These are phyloP conservation scores for Tenodera sinensis DNA, from an alignment of 2,888 invertebrate genomes.

Conservation along the genomic window DNA sequence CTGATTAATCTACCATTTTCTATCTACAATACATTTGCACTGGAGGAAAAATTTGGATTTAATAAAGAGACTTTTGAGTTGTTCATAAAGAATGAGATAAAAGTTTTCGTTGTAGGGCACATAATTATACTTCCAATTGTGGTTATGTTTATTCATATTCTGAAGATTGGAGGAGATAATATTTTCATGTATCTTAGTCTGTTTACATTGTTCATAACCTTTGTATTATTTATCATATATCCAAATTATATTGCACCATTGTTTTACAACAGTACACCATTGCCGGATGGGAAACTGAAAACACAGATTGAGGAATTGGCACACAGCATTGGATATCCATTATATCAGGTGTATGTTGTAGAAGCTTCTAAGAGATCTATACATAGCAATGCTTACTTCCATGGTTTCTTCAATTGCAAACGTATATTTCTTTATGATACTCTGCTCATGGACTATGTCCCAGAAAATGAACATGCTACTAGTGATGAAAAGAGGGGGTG, in stretches of 20 bases:
- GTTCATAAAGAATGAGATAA: constrained; percentile 87
- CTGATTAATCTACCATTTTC: constrained; percentile 75
- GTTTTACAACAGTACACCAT: constrained; percentile 94
- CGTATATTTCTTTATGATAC: constrained; percentile 97
- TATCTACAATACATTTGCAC: constrained; percentile 84
- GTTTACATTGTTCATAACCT: constrained; percentile 74
- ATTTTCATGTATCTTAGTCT: constrained; percentile 98
- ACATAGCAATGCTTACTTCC: constrained; percentile 98
- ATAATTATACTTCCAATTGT: constrained; percentile 76
- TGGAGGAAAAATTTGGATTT: constrained; percentile 95
- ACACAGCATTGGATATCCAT: constrained; percentile 78
- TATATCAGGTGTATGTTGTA: constrained; percentile 91
- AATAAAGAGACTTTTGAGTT: constrained; percentile 91
- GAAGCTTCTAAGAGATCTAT: constrained; percentile 95
- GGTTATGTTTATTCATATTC: constrained; percentile 73
- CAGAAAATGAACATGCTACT: constrained; percentile 43
- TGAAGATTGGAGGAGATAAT: constrained; percentile 86
- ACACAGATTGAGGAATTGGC: constrained; percentile 85
- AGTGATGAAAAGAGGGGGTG: constrained; percentile 59
- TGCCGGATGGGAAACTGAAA: constrained; percentile 85
- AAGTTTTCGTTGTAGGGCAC: constrained; percentile 74
- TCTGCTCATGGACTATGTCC: constrained; percentile 71
- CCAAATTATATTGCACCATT: constrained; percentile 95
- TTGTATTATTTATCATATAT: constrained; percentile 84
- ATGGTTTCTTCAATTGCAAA: constrained; percentile 95